A percentile compares a stretch with the other conserved stretches of the same genome.
These are phyloP conservation scores for Aselliscus stoliczkanus DNA, from an alignment of 2,797 vertebrate genomes.

Conservation along the genomic window DNA sequence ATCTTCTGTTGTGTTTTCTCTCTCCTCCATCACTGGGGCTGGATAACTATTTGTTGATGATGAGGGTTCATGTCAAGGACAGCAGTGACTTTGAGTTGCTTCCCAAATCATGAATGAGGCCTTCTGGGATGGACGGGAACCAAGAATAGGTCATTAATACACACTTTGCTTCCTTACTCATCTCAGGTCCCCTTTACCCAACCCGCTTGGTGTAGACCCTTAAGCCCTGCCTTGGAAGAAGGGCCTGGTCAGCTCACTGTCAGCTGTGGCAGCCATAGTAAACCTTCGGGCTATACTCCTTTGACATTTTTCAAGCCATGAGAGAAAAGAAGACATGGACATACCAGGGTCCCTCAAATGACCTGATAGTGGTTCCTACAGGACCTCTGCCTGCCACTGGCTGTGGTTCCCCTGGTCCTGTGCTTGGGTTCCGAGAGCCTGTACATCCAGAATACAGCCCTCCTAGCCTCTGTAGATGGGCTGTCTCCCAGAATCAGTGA, in stretches of 20 bases:
- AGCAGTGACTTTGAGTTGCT: background rate
- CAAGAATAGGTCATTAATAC: background rate
- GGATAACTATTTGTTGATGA: background rate
- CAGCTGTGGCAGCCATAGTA: background rate
- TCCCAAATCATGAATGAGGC: background rate
- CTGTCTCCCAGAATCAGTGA: background rate
- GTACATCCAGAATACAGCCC: background rate
- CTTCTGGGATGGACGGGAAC: background rate
- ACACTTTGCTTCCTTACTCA: background rate
- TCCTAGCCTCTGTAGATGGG: background rate
- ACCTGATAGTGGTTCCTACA: background rate
- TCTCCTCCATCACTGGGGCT: background rate
- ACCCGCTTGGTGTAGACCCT: rapidly evolving
- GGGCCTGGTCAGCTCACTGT: background rate
- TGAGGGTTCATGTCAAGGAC: background rate
- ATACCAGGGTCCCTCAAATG: background rate
- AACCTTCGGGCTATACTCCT: background rate
- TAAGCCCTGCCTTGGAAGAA: background rate
- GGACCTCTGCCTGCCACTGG: rapidly evolving
- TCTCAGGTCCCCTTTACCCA: background rate
- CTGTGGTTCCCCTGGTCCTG: background rate
- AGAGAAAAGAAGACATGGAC: background rate
- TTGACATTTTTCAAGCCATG: background rate
- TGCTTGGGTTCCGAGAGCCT: background rate
- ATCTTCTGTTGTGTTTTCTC: background rate